Evolutionary conservation across 2,888 invertebrate species (phyloP), one percentile per base, ranked within the genome.

Genomic region (Habrosyne pyritoides): DNA sequence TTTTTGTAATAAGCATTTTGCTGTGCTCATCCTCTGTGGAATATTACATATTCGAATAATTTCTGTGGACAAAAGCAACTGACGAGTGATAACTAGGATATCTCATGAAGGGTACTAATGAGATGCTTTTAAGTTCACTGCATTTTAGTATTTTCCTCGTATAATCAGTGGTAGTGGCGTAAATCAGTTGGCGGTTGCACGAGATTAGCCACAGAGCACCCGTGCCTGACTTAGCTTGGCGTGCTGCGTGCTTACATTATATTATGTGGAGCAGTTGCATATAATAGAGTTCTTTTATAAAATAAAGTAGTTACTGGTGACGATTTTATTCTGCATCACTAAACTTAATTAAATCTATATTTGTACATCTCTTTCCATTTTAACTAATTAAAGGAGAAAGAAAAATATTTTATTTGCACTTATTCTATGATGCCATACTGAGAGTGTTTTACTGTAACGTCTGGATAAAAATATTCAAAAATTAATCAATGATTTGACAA

Each of bases 81-180:
- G 61, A 63, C 65, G 64, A 67, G 67, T 65, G 56, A 10, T 60
- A 64, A 71, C 64, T 59, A 42, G 57, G 55, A 58, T 64, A 63
- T 65, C 51, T 52, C 53, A 42, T 54, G 55, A 63, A 60, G 59
- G 62, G 60, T 59, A 58, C 61, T 66, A 67, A 67, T 70, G 70
- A 66, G 63, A 55, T 60, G 54, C 52, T 52, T 52, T 54, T 54
- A 52, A 24, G 59, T 58, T 57, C 53, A 54, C 22, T 18, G 55
- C 50, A 51, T 53, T 53, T 53, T 54, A 48, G n/a, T 36, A 51
- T 56, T 54, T 61, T 57, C 56, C 53, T 58, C 53, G 36, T 52
- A 22, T 53, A 53, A 59, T 56, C 57, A 59, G 54, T 52, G 24
- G 47, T 18, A 14, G 53, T 18, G 53, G 48, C 49, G 53, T 48